A percentile compares a stretch with the other conserved stretches of the same genome.
phyloP scores from a whole-genome alignment of 2,113 vertebrate genomes.

The Nycticryphes semicollaris region DNA sequence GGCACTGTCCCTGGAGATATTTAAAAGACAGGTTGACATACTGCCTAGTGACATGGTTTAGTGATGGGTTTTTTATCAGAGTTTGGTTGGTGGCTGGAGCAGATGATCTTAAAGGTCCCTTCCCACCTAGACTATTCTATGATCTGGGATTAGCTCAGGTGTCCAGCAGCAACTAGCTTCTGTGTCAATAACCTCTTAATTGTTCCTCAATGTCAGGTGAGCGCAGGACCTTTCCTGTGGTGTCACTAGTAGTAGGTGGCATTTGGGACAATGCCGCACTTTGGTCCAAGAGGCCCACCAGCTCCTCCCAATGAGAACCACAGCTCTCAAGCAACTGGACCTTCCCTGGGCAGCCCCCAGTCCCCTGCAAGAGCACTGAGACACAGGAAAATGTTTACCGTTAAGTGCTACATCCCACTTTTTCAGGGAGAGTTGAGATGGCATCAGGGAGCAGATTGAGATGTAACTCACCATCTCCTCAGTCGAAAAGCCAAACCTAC shows the following conservation, averaged over 20 bases:
- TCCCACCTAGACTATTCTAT: too few species aligned
- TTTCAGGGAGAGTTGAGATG: rapidly evolving
- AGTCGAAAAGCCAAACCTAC: not conserved
- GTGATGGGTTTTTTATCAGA: too few species aligned
- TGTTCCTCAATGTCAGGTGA: not conserved
- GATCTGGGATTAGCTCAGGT: not conserved
- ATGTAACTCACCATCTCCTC: not conserved
- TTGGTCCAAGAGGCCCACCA: not conserved
- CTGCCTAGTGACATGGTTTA: too few species aligned
- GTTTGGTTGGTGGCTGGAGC: too few species aligned
- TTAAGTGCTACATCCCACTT: rapidly evolving
- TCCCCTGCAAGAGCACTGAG: rapidly evolving
- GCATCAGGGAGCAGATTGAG: not conserved
- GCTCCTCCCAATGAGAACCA: rapidly evolving
- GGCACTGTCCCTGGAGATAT: too few species aligned
- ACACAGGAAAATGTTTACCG: rapidly evolving
- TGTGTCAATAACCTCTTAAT: rapidly evolving
- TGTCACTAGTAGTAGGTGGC: rapidly evolving
- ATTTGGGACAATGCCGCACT: rapidly evolving
- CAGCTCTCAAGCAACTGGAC: rapidly evolving
- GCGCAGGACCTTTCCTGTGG: too few species aligned
- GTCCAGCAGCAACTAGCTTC: not conserved
- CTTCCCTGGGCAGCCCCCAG: not conserved
- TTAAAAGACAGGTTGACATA: too few species aligned
- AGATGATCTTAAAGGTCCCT: too few species aligned